These are phyloP conservation scores for Anadara kagoshimensis DNA, from an alignment of 1,140 invertebrate species.

Conservation along the genomic window DNA sequence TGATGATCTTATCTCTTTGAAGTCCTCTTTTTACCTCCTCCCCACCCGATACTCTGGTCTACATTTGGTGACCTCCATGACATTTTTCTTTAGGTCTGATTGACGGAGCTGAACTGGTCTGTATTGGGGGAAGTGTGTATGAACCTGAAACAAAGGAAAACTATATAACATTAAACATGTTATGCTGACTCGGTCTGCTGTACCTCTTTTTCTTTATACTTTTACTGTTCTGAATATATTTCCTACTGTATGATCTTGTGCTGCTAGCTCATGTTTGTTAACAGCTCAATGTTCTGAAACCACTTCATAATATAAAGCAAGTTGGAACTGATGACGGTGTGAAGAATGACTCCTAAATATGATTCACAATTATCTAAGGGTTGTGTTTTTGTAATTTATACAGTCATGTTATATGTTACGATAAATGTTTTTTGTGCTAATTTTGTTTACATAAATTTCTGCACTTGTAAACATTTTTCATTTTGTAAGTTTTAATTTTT, in stretches of 20 bases:
- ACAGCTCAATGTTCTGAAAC: neutral
- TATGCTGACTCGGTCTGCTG: neutral
- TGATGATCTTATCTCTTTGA: no score
- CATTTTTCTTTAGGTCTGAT: constrained; percentile 55
- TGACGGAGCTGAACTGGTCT: constrained; percentile 47
- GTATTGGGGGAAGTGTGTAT: constrained; percentile 60
- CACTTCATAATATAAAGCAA: neutral
- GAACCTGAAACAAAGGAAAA: constrained; percentile 30
- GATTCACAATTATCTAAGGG: no score
- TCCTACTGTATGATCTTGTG: neutral
- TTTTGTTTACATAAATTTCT: no score
- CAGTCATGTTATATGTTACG: no score
- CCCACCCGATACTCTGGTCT: constrained; percentile 60
- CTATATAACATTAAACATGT: neutral
- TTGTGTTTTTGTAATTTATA: no score
- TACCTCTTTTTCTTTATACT: neutral
- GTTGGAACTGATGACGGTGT: neutral
- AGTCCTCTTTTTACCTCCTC: constrained; percentile 61
- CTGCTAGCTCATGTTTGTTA: neutral
- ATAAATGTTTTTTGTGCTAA: no score
- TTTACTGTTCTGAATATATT: neutral
- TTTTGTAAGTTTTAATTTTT: no score
- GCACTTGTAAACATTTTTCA: no score
- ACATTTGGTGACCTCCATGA: constrained; percentile 57
- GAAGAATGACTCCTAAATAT: no score